A percentile compares a stretch with the other conserved stretches of the same genome.
Evolutionary conservation across 2,797 vertebrate species (phyloP).

Genomic region (Thripadectes ignobilis): DNA sequence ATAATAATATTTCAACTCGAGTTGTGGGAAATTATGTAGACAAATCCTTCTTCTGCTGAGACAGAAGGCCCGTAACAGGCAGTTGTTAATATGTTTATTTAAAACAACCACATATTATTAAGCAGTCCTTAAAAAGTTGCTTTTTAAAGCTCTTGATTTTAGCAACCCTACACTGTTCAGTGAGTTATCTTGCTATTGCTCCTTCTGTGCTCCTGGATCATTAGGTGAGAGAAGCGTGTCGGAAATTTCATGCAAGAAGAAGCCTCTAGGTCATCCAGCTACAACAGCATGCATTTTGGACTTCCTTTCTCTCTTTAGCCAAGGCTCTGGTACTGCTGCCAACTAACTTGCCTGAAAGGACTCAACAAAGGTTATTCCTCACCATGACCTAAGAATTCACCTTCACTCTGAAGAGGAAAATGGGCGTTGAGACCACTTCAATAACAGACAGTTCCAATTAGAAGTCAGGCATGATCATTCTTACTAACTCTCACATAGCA

Average conservation of each 20-base stretch:
- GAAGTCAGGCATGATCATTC: not conserved
- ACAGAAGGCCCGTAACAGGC: not conserved
- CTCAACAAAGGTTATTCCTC: not conserved
- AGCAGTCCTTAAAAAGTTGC: not conserved
- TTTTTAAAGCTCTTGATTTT: not conserved
- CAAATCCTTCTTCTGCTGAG: not conserved
- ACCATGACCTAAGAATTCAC: not conserved
- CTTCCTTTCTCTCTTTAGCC: not conserved
- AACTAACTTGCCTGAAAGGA: not conserved
- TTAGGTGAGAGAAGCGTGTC: not conserved
- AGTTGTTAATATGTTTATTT: not conserved
- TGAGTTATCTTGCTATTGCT: not conserved
- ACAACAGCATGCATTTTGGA: accelerated
- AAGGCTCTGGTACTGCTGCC: not conserved
- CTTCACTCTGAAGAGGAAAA: not conserved
- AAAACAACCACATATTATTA: not conserved
- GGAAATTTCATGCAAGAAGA: not conserved
- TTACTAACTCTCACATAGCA: not conserved
- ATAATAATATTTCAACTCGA: not conserved
- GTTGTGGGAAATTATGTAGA: not conserved
- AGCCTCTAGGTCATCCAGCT: not conserved
- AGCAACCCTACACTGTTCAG: not conserved
- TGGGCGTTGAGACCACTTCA: not conserved
- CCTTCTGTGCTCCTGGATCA: not conserved
- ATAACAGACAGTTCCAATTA: accelerated